These are phyloP conservation scores for Nipponacmea schrenckii DNA, from an alignment of 2,888 invertebrate genomes.

Conservation along the genomic window DNA sequence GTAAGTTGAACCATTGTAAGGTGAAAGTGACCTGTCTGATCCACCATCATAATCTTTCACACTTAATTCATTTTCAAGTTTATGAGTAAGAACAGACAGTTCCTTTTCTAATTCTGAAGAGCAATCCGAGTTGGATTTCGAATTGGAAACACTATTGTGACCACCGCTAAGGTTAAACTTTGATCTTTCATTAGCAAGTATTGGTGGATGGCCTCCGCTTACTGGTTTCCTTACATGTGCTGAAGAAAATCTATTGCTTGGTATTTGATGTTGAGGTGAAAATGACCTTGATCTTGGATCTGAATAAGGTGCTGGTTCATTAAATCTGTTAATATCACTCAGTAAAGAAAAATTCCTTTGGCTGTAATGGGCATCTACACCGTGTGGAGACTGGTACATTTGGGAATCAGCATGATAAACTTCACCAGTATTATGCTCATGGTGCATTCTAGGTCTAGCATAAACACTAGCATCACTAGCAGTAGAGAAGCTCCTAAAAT, in stretches of 20 bases:
- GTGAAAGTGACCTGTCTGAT: constrained; percentile 24
- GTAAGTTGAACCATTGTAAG: constrained; percentile 61
- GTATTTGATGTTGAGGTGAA: constrained; percentile 36
- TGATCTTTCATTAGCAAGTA: constrained; percentile 42
- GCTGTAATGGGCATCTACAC: no score
- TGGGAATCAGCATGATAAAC: no score
- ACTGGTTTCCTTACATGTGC: constrained; percentile 12
- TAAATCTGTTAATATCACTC: constrained; percentile 49
- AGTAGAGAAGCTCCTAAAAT: no score
- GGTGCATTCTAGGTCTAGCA: no score
- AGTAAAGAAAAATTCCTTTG: constrained; percentile 32
- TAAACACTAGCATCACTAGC: no score
- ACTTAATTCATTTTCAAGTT: constrained; percentile 23
- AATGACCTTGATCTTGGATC: constrained; percentile 48
- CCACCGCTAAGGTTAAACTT: constrained; percentile 38
- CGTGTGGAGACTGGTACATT: no score
- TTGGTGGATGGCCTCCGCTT: constrained; percentile 37
- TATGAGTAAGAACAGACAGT: constrained; percentile 41
- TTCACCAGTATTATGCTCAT: no score
- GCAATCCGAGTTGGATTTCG: no score
- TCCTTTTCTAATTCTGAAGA: constrained; percentile 61
- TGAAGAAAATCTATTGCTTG: background rate
- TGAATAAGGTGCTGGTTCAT: constrained; percentile 53
- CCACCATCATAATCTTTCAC: background rate
- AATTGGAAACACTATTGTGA: no score